A percentile compares a stretch with the other conserved stretches of the same genome.
Evolutionary conservation across 2,888 invertebrate genomes (phyloP).

Genomic region (Trachelus tabidus): DNA sequence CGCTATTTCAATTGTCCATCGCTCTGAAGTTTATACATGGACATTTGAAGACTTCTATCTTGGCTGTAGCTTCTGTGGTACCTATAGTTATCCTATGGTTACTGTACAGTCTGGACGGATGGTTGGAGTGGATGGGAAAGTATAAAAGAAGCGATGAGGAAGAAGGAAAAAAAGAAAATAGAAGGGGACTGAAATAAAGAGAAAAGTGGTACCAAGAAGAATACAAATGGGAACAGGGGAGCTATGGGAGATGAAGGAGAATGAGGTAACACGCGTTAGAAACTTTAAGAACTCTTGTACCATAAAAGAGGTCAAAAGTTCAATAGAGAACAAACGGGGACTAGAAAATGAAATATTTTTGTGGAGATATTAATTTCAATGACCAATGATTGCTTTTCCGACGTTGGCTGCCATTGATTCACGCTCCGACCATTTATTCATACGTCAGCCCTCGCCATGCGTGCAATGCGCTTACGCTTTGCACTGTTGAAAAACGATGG

Average conservation of each 20-base stretch:
- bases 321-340: not conserved
- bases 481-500: not conserved
- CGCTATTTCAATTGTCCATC: conserved; percentile 38
- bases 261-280: conserved; percentile 10
- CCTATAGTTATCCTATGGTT: not conserved
- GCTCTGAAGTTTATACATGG: conserved; percentile 33
- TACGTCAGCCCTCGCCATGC: not conserved
- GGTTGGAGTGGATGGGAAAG: not conserved
- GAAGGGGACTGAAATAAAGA: conserved; percentile 5
- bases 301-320: not conserved
- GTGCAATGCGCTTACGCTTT: not conserved
- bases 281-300: not conserved
- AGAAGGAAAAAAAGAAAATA: not conserved
- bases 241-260: not conserved
- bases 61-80: not conserved
- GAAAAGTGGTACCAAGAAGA: conserved; percentile 8
- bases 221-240: conserved; percentile 6
- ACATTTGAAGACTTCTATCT: not conserved
- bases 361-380: not conserved
- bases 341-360: not conserved
- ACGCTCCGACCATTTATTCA: not conserved
- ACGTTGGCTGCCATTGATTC: not conserved
- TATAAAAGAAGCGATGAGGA: not conserved
- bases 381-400: not conserved
- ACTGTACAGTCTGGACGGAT: not conserved